Evolutionary conservation across 2,797 vertebrate genomes (phyloP), one percentile per base, ranked within the genome.

Genomic region (Chrysolophus pictus): DNA sequence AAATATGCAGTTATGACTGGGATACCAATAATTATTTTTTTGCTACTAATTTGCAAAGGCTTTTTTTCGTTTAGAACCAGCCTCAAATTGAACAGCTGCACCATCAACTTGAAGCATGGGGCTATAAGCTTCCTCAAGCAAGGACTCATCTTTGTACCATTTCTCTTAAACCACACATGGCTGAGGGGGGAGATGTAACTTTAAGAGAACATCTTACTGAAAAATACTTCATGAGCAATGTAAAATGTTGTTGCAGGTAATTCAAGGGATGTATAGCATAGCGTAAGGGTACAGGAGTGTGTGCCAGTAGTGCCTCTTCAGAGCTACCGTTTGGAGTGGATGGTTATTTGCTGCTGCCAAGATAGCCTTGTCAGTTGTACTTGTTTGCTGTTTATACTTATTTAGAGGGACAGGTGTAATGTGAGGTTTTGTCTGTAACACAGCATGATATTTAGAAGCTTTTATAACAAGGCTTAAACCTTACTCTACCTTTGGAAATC

Each of bases 1-100:
- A 91, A 96, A 95, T 84, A 74, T 59, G 72, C 93, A 93, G 91
- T 83, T 82, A 88, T 49, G 58, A 72, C 53, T 59, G 82, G 73
- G 55, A 44, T 94, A 63, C 26, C 87, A 85, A 70, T 4, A 46
- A 69, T 39, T 35, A 65, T 75, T 83, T 58, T 55, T 44, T 62
- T 67, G 16, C 72, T 68, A 44, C 5, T 91, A 51, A 92, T 91
- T 96, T 85, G 24, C 90, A 58, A 88, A 59, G 7, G 23, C 49
- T 37, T 21, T 0, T 96, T 95, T 91, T 90, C 90, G 60, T 87
- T 75, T 88, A 47, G 69, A 94, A 96, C 37, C 33, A 86, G 31
- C 42, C 90, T 83, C 59, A 81, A 79, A 69, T 58, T 88, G 87
- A 63, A 63, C 67, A 90, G 80, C 58, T 87, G 59, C 56, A 70